Conservation (phyloP, 2,888 invertebrate species). For the Drosophila infuscata region DNA sequence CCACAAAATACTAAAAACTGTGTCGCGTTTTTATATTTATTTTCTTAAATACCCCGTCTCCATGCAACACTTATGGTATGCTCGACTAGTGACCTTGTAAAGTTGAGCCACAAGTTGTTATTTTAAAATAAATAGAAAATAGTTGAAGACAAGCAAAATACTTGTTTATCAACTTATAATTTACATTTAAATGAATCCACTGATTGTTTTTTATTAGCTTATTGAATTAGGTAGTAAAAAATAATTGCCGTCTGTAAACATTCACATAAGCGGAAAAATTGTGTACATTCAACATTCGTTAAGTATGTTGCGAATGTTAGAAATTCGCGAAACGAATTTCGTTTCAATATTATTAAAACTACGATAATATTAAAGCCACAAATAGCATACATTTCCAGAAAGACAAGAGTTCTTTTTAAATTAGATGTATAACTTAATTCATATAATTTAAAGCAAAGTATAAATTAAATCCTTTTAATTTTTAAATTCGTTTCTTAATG, state of each 20-base stretch:
- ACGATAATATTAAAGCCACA: too few relatives aligned
- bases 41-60: constrained; percentile 30
- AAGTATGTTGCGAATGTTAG: background rate
- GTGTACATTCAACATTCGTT: background rate
- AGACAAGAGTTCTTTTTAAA: background rate
- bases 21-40: constrained; percentile 51
- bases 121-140: background rate
- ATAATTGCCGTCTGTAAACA: background rate
- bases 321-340: too few relatives aligned
- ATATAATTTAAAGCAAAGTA: background rate
- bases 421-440: background rate
- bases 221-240: background rate
- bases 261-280: background rate
- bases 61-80: constrained; percentile 12
- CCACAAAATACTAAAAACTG: constrained; percentile 50
- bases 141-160: background rate
- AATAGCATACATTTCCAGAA: background rate
- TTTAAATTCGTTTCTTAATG: background rate
- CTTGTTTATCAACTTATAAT: background rate
- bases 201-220: background rate
- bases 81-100: background rate
- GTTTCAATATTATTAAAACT: background rate
- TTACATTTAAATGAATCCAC: background rate
- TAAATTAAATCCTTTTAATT: background rate
- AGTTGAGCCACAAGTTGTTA: background rate